These are phyloP conservation scores for Empis livida DNA, from an alignment of 2,888 invertebrate species.

Conservation along the genomic window DNA sequence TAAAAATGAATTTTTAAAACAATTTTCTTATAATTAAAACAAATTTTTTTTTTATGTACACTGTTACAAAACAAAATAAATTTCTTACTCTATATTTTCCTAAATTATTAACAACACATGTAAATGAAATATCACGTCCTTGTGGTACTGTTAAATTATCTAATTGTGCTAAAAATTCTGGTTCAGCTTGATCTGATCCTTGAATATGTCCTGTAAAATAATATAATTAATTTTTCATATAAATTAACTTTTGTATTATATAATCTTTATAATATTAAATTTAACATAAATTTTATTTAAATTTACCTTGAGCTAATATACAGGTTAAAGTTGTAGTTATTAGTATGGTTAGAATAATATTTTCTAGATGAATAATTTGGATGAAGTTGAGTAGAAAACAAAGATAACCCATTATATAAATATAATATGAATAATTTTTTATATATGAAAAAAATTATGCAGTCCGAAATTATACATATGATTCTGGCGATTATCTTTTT, in stretches of 20 bases:
- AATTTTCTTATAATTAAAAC: neutral
- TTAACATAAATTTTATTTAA: neutral
- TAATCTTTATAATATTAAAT: no score
- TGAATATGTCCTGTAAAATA: conserved; percentile 53
- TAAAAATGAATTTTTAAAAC: neutral
- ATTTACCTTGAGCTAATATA: neutral
- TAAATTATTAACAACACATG: conserved; percentile 82
- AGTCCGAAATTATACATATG: no score
- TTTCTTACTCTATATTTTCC: conserved; percentile 68
- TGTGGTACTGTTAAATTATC: conserved; percentile 79
- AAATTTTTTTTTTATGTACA: neutral
- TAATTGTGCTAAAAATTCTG: conserved; percentile 71
- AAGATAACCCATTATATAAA: no score
- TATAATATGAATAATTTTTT: no score
- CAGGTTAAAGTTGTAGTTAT: neutral
- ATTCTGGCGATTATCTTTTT: no score
- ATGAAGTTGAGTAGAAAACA: no score
- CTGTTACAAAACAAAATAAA: neutral
- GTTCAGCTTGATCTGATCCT: conserved; percentile 49
- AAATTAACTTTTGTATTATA: neutral
- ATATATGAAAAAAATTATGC: no score
- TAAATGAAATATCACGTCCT: conserved; percentile 78
- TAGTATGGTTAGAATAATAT: no score
- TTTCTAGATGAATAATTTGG: no score
- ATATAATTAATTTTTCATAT: neutral